phyloP scores from a whole-genome alignment of 2,113 vertebrate genomes.

The Telmatochromis sp. region DNA sequence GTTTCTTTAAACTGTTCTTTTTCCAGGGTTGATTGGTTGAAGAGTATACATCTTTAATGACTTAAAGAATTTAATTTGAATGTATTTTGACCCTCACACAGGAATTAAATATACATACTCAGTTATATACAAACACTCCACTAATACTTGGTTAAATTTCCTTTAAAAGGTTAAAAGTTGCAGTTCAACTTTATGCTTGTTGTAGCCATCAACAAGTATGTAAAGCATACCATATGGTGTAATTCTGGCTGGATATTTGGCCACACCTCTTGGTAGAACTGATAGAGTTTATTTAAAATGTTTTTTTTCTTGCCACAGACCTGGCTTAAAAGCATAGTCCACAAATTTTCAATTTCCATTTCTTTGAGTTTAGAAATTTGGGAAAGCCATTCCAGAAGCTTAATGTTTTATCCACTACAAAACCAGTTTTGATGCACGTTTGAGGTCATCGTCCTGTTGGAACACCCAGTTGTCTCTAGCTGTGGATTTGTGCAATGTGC shows the following conservation, averaged over 20 bases:
- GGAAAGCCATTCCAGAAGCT: neutral
- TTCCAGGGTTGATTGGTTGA: neutral
- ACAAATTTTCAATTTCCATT: neutral
- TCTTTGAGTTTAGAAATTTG: neutral
- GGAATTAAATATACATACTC: neutral
- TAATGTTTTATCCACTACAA: neutral
- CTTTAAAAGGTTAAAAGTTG: neutral
- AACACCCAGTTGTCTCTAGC: neutral
- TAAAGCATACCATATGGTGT: neutral
- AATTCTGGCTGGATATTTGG: neutral
- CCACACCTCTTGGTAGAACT: neutral
- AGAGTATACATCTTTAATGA: neutral
- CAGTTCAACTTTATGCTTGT: neutral
- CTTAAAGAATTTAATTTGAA: neutral
- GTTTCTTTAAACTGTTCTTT: neutral
- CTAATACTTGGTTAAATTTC: neutral
- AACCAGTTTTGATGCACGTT: neutral
- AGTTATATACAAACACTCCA: neutral
- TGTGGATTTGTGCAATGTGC: neutral
- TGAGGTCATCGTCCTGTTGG: fast-evolving
- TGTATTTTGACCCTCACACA: neutral
- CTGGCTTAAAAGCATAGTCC: neutral
- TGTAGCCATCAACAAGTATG: neutral
- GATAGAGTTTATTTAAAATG: neutral
- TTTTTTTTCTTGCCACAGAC: fast-evolving